Conservation (phyloP, 2,113 vertebrate species). For the Misgurnus anguillicaudatus region DNA sequence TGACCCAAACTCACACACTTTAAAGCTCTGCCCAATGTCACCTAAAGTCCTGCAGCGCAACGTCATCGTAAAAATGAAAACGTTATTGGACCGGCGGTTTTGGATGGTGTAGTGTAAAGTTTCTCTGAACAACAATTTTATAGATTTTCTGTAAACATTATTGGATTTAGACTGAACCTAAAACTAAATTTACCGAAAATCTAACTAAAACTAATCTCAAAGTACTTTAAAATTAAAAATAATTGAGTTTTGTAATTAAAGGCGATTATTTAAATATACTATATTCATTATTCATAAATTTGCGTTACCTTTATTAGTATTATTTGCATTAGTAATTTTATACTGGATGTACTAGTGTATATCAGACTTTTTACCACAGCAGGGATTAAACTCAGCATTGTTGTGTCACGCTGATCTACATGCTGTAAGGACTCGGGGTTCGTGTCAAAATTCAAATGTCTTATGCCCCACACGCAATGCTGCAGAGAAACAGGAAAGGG, state of each 20-base stretch:
- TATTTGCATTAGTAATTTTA: not conserved
- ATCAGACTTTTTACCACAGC: not conserved
- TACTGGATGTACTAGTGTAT: not conserved
- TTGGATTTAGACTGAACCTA: too few species aligned
- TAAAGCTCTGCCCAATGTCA: not conserved
- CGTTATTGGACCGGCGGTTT: too few species aligned
- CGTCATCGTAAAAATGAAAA: too few species aligned
- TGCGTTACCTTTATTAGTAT: not conserved
- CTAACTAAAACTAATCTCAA: too few species aligned
- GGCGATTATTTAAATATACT: not conserved
- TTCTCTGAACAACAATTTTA: too few species aligned
- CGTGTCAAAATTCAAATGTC: slow-evolving; percentile 60
- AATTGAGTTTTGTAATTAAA: not conserved
- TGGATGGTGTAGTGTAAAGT: too few species aligned
- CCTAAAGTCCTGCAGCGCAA: not conserved
- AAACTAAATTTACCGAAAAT: too few species aligned
- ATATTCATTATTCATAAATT: not conserved
- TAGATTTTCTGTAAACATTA: too few species aligned
- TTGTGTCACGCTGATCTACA: not conserved
- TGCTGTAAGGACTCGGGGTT: slow-evolving; percentile 38
- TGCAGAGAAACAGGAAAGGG: slow-evolving; percentile 66
- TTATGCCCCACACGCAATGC: slow-evolving; percentile 64
- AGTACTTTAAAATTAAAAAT: too few species aligned
- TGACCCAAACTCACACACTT: slow-evolving; percentile 37
- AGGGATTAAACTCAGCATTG: not conserved